Evolutionary conservation across 2,113 vertebrate genomes (phyloP).

Genomic region (Paedocypris sp.): DNA sequence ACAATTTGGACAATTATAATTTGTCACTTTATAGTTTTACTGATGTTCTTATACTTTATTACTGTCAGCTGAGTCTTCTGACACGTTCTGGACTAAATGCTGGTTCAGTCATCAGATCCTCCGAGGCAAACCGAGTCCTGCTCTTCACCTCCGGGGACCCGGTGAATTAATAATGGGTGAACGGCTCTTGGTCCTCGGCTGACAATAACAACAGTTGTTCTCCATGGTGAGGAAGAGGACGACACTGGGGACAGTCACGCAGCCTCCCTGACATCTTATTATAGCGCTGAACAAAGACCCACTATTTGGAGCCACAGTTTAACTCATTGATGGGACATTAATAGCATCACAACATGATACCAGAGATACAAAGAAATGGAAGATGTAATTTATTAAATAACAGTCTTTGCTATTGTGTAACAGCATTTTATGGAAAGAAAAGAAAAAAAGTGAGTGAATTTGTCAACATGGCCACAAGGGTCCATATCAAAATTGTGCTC

Average conservation of each 20-base stretch:
- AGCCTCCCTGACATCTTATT: background rate
- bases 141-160: slow-evolving; percentile 12
- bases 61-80: too few relatives aligned
- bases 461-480: too few relatives aligned
- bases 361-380: background rate
- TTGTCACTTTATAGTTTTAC: background rate
- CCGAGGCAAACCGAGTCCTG: slow-evolving; percentile 10
- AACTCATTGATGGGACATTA: background rate
- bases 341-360: background rate
- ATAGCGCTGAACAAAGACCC: background rate
- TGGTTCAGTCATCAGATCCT: slow-evolving; percentile 8
- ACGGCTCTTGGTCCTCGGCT: background rate
- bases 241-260: background rate
- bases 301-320: background rate
- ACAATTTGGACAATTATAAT: background rate
- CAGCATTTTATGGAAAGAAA: too few relatives aligned
- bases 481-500: too few relatives aligned
- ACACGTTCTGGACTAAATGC: background rate
- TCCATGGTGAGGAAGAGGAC: slow-evolving; percentile 3
- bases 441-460: too few relatives aligned
- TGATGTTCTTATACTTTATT: background rate
- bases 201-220: slow-evolving; percentile 13
- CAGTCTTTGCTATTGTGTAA: too few relatives aligned
- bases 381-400: too few relatives aligned
- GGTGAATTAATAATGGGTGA: slow-evolving; percentile 27